phyloP scores from a whole-genome alignment of 2,888 invertebrate genomes.

The Portevinia maculata region DNA sequence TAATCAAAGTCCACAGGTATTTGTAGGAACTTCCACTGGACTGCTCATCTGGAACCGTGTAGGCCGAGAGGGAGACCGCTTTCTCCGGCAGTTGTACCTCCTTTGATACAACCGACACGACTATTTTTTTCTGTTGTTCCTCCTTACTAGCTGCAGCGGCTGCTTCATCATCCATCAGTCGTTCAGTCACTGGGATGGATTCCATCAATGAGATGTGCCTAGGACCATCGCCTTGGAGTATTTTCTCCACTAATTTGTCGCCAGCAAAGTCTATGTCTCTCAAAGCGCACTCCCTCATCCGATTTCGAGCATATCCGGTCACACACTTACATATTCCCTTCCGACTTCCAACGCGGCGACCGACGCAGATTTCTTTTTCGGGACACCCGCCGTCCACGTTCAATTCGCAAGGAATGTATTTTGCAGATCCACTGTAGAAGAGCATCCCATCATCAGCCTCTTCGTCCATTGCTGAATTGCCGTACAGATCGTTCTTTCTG shows the following conservation, averaged over 20 bases:
- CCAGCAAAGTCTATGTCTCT: constrained; percentile 77
- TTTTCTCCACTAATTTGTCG: constrained; percentile 75
- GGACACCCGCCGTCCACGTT: constrained; percentile 83
- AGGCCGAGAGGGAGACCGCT: constrained; percentile 92
- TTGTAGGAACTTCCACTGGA: constrained; percentile 90
- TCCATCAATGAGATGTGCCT: constrained; percentile 74
- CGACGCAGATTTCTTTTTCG: constrained; percentile 88
- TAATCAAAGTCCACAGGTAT: constrained; percentile 94
- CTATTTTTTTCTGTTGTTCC: constrained; percentile 86
- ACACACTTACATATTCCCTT: constrained; percentile 90
- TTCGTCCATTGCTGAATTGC: constrained; percentile 75
- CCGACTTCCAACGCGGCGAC: constrained; percentile 84
- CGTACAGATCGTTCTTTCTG: constrained; percentile 52
- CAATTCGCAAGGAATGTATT: constrained; percentile 85
- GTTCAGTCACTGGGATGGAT: constrained; percentile 75
- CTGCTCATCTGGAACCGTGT: constrained; percentile 90
- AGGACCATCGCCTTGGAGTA: constrained; percentile 70
- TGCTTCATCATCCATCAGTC: constrained; percentile 80
- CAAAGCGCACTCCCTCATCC: constrained; percentile 81
- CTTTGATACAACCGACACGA: constrained; percentile 90
- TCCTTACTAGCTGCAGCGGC: constrained; percentile 76
- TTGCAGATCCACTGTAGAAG: constrained; percentile 82
- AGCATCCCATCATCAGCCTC: constrained; percentile 82
- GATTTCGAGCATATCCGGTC: constrained; percentile 85
- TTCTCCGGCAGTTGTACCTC: constrained; percentile 92